phyloP scores from a whole-genome alignment of 2,113 vertebrate species.

The Manacus vitellinus region DNA sequence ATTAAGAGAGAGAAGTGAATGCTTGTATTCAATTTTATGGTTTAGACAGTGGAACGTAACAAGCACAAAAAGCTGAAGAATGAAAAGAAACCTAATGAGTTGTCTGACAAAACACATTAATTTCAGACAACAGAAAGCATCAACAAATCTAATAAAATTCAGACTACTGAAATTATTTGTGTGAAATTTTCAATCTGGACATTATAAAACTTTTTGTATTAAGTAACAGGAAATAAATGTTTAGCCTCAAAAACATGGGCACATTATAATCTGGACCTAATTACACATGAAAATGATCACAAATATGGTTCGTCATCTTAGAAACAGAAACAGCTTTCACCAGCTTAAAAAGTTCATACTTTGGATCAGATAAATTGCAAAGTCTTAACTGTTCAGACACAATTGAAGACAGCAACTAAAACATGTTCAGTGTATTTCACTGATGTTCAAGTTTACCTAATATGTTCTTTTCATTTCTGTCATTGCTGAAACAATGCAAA shows the following conservation, averaged over 20 bases:
- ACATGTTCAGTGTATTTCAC: neutral
- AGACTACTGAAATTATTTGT: neutral
- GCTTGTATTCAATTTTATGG: neutral
- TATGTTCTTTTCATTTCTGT: neutral
- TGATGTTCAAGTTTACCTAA: neutral
- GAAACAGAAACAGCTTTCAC: neutral
- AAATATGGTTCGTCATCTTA: neutral
- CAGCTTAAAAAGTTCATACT: neutral
- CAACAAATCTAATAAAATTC: neutral
- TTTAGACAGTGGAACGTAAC: neutral
- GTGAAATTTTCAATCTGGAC: neutral
- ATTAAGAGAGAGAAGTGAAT: neutral
- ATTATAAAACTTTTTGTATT: neutral
- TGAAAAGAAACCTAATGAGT: neutral
- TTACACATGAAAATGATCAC: neutral
- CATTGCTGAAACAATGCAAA: neutral
- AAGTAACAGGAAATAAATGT: neutral
- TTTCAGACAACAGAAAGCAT: conserved; percentile 15
- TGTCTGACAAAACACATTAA: neutral
- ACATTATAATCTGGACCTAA: neutral
- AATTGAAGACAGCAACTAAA: neutral
- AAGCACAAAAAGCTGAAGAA: neutral
- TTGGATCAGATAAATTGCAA: neutral
- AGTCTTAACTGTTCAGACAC: neutral
- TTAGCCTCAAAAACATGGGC: neutral